Evolutionary conservation across 2,113 vertebrate species (phyloP).

Genomic region (Ploceus nigricollis): DNA sequence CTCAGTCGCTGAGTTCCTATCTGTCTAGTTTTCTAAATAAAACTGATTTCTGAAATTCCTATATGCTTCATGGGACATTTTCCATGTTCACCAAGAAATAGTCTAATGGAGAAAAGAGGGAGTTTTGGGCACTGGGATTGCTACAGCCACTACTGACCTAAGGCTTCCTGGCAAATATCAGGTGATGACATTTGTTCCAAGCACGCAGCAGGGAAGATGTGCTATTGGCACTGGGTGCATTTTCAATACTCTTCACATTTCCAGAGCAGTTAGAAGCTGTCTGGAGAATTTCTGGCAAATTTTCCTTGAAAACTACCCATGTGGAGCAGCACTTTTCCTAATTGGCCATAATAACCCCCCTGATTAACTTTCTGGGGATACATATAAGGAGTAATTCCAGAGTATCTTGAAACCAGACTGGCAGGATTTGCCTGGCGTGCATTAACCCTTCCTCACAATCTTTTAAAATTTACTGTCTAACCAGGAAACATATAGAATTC

Average conservation of each 20-base stretch:
- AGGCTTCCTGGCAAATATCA: constrained; percentile 42
- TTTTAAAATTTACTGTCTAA: not conserved
- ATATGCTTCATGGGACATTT: not conserved
- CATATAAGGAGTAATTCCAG: not conserved
- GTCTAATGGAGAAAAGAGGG: not conserved
- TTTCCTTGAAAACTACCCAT: constrained; percentile 27
- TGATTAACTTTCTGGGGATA: not conserved
- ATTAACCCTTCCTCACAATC: not conserved
- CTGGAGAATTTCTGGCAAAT: constrained; percentile 61
- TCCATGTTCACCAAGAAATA: not conserved
- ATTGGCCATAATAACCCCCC: constrained; percentile 2
- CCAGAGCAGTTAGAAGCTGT: constrained; percentile 48
- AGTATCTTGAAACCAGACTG: not conserved
- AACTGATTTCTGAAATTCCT: not conserved
- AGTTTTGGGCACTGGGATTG: not conserved
- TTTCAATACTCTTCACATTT: constrained; percentile 37
- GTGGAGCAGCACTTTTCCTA: constrained; percentile 36
- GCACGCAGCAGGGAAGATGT: constrained; percentile 16
- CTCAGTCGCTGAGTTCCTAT: not conserved
- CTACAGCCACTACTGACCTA: constrained; percentile 8
- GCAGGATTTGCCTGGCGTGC: not conserved
- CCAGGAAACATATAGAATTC: not conserved
- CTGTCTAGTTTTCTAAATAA: not conserved
- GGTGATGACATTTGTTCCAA: constrained; percentile 64
- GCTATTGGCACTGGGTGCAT: not conserved